A percentile compares a stretch with the other conserved stretches of the same genome.
Evolutionary conservation across 2,797 vertebrate species (phyloP).

Genomic region (Nannoperca australis): DNA sequence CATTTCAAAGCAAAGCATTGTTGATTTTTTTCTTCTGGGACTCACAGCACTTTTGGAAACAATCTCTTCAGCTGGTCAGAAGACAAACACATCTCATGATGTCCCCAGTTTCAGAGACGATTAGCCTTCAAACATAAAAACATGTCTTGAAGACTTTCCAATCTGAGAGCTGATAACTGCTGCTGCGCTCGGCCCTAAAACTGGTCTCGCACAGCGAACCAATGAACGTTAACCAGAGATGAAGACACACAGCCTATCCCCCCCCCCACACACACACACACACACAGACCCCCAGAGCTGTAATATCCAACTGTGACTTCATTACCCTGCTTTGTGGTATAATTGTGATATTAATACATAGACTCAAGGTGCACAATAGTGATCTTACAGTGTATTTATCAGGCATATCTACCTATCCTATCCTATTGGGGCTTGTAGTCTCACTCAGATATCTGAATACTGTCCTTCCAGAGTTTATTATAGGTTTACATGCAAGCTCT

Average conservation of each 20-base stretch:
- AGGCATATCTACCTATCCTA: neutral
- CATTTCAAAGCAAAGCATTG: neutral
- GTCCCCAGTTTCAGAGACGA: conserved; percentile 6
- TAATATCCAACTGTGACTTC: conserved; percentile 33
- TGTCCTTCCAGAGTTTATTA: neutral
- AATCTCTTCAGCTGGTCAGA: neutral
- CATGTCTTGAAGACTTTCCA: conserved; percentile 15
- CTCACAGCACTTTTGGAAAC: neutral
- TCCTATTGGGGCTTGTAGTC: neutral
- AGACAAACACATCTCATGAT: neutral
- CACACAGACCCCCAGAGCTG: conserved; percentile 3
- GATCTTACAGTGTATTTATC: conserved; percentile 34
- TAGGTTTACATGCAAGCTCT: neutral
- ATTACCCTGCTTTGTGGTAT: conserved; percentile 35
- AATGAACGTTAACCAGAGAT: conserved; percentile 17
- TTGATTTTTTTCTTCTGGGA: neutral
- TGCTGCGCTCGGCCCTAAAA: conserved; percentile 15
- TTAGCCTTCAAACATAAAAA: conserved; percentile 34
- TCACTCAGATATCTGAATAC: neutral
- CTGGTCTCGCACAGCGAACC: conserved; percentile 13
- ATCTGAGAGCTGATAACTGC: conserved; percentile 3
- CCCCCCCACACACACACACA: neutral
- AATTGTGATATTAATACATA: conserved; percentile 10
- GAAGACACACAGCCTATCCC: conserved; percentile 1
- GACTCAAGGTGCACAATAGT: conserved; percentile 31